phyloP scores from a whole-genome alignment of 2,113 vertebrate genomes.

The Procavia capensis region DNA sequence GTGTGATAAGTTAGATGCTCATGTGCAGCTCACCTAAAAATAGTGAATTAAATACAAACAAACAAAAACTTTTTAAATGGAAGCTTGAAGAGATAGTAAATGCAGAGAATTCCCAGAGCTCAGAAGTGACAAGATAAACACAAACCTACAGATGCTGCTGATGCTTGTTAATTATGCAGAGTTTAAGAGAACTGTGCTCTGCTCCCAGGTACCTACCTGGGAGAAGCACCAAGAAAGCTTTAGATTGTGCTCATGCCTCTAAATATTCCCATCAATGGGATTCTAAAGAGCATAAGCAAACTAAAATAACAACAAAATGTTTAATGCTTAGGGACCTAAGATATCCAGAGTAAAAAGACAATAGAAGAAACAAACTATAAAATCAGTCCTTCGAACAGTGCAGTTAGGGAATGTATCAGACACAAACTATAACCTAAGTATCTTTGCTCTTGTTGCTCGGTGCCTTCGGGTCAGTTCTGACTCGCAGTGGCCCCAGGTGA shows the following conservation, averaged over 20 bases:
- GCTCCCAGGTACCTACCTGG: neutral
- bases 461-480: too few species aligned
- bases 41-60: neutral
- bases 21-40: neutral
- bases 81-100: neutral
- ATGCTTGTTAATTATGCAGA: too few species aligned
- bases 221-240: neutral
- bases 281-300: neutral
- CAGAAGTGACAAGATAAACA: neutral
- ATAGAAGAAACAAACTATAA: neutral
- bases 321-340: neutral
- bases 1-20: neutral
- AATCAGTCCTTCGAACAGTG: neutral
- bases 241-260: neutral
- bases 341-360: neutral
- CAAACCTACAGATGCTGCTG: neutral
- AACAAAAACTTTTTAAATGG: neutral
- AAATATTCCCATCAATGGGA: neutral
- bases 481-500: too few species aligned
- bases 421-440: neutral
- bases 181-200: too few species aligned
- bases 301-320: neutral
- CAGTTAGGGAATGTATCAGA: neutral
- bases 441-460: neutral
- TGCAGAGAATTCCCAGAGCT: neutral